A percentile compares a stretch with the other conserved stretches of the same genome.
phyloP scores from a whole-genome alignment of 2,113 vertebrate genomes.

The Cottus gobio region DNA sequence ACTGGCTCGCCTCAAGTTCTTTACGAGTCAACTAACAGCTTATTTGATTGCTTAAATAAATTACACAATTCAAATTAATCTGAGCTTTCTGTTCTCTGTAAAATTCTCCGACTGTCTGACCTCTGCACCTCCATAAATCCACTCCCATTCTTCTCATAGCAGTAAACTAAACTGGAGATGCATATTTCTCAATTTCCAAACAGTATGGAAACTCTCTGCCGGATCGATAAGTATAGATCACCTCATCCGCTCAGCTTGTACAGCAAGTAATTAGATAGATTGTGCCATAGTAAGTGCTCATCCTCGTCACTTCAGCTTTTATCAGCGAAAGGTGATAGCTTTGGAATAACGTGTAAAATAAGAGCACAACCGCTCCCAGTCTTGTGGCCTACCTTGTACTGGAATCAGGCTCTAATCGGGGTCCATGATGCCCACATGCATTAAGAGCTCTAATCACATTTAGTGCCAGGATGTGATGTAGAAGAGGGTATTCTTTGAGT shows the following conservation, averaged over 20 bases:
- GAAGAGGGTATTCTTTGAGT: slow-evolving; percentile 23
- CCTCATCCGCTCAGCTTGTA: slow-evolving; percentile 14
- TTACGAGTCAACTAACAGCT: slow-evolving; percentile 56
- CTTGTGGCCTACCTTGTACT: background rate
- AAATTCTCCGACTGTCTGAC: slow-evolving; percentile 24
- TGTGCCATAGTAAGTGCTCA: slow-evolving; percentile 38
- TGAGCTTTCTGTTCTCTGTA: slow-evolving; percentile 36
- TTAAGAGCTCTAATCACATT: slow-evolving; percentile 49
- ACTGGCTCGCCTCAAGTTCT: slow-evolving; percentile 46
- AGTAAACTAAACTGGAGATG: background rate
- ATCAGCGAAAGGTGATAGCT: slow-evolving; percentile 49
- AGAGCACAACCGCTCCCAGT: background rate
- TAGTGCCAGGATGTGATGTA: slow-evolving; percentile 44
- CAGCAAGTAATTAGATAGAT: slow-evolving; percentile 48
- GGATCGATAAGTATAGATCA: slow-evolving; percentile 30
- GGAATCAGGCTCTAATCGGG: slow-evolving; percentile 15
- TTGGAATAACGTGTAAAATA: slow-evolving; percentile 27
- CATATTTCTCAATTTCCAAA: slow-evolving; percentile 36
- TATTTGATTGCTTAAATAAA: slow-evolving; percentile 67
- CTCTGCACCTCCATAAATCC: slow-evolving; percentile 45
- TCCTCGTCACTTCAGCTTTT: slow-evolving; percentile 32
- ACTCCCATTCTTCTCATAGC: slow-evolving; percentile 9
- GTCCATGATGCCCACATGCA: slow-evolving; percentile 4
- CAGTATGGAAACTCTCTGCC: slow-evolving; percentile 24
- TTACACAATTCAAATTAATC: slow-evolving; percentile 66